A percentile compares a stretch with the other conserved stretches of the same genome.
These are phyloP conservation scores for Acanthurus lineatus DNA, from an alignment of 2,797 vertebrate genomes.

Conservation along the genomic window DNA sequence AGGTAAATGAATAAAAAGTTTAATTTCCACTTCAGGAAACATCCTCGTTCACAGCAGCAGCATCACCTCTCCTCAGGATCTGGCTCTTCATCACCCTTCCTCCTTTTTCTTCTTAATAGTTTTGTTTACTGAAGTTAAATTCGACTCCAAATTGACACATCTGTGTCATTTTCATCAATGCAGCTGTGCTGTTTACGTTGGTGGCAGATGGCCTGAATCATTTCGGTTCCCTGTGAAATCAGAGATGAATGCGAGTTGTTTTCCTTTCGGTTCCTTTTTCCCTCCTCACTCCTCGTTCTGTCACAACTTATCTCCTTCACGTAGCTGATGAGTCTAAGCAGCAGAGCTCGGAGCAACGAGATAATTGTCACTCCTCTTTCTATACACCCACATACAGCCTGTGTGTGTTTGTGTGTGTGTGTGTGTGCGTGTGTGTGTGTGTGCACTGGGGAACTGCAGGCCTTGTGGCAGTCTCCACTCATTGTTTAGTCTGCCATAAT, in stretches of 20 bases:
- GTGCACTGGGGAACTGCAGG: constrained; percentile 32
- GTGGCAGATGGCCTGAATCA: constrained; percentile 50
- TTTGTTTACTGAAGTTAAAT: constrained; percentile 18
- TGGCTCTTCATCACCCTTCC: background rate
- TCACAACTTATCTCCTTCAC: constrained; percentile 54
- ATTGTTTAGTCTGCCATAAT: constrained; percentile 57
- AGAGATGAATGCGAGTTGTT: constrained; percentile 45
- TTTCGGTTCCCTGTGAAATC: constrained; percentile 29
- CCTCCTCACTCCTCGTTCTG: constrained; percentile 43
- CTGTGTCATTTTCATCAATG: constrained; percentile 37
- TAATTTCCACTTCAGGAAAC: no score
- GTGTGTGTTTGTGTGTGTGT: background rate
- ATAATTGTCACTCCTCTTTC: constrained; percentile 72
- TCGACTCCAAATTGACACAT: constrained; percentile 10
- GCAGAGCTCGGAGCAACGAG: constrained; percentile 56
- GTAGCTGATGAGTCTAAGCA: constrained; percentile 55
- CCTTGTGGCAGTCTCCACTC: constrained; percentile 47
- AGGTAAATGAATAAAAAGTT: no score
- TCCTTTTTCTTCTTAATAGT: background rate
- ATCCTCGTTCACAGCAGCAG: background rate
- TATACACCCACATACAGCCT: constrained; percentile 20
- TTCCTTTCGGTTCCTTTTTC: constrained; percentile 15
- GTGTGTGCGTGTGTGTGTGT: constrained; percentile 15
- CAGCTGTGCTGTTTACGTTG: constrained; percentile 30
- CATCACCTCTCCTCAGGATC: background rate